phyloP scores from a whole-genome alignment of 2,113 vertebrate genomes.

The Athene noctua region DNA sequence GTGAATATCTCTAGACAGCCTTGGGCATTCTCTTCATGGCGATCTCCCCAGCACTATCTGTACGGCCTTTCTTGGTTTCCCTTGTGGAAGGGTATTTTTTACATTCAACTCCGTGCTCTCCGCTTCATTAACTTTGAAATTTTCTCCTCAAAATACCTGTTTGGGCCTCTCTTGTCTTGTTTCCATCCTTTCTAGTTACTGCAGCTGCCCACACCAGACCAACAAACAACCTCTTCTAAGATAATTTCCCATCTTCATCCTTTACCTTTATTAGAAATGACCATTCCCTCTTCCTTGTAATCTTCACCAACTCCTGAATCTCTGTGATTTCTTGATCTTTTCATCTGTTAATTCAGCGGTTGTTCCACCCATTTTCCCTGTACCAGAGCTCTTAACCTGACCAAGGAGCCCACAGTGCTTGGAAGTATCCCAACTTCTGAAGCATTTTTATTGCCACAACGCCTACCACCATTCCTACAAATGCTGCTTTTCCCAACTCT shows the following conservation, averaged over 20 bases:
- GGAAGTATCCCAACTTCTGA: not conserved
- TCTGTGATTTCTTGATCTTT: not conserved
- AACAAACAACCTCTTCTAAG: not conserved
- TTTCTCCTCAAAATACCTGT: not conserved
- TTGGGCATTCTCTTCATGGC: not conserved
- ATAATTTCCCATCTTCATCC: not conserved
- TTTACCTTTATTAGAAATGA: not conserved
- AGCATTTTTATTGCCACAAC: not conserved
- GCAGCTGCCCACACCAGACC: not conserved
- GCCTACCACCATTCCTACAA: not conserved
- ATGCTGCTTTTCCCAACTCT: not conserved
- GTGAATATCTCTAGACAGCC: not conserved
- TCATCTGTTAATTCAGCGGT: not conserved
- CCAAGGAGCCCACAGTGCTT: not conserved
- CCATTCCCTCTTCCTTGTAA: not conserved
- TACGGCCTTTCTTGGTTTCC: not conserved
- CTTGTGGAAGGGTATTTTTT: not conserved
- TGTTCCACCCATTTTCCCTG: not conserved
- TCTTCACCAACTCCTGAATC: not conserved
- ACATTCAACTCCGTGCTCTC: not conserved
- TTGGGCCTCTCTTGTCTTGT: not conserved
- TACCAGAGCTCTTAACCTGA: not conserved
- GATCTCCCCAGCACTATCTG: not conserved
- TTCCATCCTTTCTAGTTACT: not conserved
- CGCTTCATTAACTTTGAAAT: not conserved